A percentile compares a stretch with the other conserved stretches of the same genome.
These are phyloP conservation scores for Stomatorhinus walkeri DNA, from an alignment of 2,797 vertebrate genomes.

Conservation along the genomic window DNA sequence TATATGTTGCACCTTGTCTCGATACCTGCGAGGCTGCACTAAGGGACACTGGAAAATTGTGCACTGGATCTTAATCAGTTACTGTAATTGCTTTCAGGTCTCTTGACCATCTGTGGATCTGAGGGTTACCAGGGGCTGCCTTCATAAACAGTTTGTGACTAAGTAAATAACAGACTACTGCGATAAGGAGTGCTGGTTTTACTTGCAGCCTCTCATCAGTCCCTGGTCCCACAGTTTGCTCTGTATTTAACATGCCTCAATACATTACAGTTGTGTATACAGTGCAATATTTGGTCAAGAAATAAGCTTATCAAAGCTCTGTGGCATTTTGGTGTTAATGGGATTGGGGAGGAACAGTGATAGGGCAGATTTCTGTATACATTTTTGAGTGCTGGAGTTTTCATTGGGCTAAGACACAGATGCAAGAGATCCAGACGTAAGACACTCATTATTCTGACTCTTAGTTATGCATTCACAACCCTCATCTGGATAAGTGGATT, in stretches of 20 bases:
- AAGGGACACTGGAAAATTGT: not conserved
- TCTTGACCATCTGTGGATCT: conserved; percentile 1
- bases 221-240: not conserved
- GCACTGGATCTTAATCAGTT: not conserved
- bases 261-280: not conserved
- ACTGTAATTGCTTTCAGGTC: not conserved
- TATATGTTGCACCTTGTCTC: not conserved
- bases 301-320: not conserved
- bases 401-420: not conserved
- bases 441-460: not conserved
- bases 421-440: not conserved
- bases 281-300: not conserved
- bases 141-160: not conserved
- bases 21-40: not conserved
- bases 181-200: not conserved
- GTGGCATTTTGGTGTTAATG: not conserved
- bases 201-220: not conserved
- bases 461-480: not conserved
- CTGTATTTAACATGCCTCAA: not conserved
- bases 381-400: not conserved
- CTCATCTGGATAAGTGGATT: not conserved
- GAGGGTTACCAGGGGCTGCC: not conserved
- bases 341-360: not conserved
- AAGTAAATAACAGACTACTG: conserved; percentile 13
- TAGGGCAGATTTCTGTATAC: not conserved